Conservation (phyloP, 2,888 invertebrate species). For the Hirtodrosophila duncani region DNA sequence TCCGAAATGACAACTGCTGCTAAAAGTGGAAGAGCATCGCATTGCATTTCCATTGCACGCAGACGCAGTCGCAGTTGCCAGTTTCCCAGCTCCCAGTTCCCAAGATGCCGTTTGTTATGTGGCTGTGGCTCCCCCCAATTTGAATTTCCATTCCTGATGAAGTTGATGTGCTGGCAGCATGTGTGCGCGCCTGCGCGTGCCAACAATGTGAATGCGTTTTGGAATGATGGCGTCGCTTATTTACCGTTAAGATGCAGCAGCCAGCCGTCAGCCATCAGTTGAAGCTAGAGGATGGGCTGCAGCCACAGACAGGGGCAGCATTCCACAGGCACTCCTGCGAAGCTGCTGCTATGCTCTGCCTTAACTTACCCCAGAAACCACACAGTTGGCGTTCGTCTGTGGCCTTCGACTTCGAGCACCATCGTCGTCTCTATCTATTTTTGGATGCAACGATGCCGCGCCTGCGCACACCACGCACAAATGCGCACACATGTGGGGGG, state of each 20-base stretch:
- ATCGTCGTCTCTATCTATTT: slow-evolving; percentile 47
- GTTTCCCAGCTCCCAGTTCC: slow-evolving; percentile 16
- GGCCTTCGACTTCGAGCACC: slow-evolving; percentile 24
- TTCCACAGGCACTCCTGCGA: slow-evolving; percentile 74
- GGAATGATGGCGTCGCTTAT: slow-evolving; percentile 55
- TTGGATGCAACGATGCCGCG: slow-evolving; percentile 38
- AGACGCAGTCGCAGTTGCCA: no score
- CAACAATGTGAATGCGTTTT: slow-evolving; percentile 58
- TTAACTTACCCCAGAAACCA: slow-evolving; percentile 7
- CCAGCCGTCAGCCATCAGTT: slow-evolving; percentile 57
- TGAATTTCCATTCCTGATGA: slow-evolving; percentile 4
- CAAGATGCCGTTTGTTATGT: slow-evolving; percentile 2
- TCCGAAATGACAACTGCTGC: slow-evolving; percentile 73
- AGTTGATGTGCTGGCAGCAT: slow-evolving; percentile 57
- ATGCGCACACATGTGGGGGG: background rate
- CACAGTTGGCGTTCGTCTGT: slow-evolving; percentile 48
- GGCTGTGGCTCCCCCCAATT: background rate
- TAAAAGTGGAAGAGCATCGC: slow-evolving; percentile 40
- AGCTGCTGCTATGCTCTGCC: slow-evolving; percentile 46
- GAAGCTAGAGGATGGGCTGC: slow-evolving; percentile 2
- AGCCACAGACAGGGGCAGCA: slow-evolving; percentile 41
- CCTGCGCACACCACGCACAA: slow-evolving; percentile 50
- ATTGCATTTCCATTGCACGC: no score
- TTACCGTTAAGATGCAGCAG: slow-evolving; percentile 65
- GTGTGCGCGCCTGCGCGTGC: slow-evolving; percentile 74